Conservation (phyloP, 2,113 vertebrate genomes). For the Leptobrachium leishanense region DNA sequence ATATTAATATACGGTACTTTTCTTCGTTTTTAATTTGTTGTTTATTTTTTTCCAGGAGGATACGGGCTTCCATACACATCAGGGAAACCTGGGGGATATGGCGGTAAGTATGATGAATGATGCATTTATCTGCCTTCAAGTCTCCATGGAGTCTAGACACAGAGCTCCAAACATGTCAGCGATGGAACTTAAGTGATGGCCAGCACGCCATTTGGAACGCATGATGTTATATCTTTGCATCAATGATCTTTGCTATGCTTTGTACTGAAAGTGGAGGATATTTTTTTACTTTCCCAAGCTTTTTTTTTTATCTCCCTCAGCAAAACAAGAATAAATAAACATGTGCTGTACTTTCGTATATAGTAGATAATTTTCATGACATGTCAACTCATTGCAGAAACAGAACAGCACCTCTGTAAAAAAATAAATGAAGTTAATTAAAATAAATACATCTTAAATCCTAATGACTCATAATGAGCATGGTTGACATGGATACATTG, state of each 20-base stretch:
- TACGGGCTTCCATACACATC: slow-evolving; percentile 78
- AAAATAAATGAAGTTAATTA: slow-evolving; percentile 21
- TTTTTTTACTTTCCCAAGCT: too few species aligned
- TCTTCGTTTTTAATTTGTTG: too few species aligned
- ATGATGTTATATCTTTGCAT: slow-evolving; percentile 1
- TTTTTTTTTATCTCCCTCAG: too few species aligned
- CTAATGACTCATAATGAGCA: slow-evolving; percentile 22
- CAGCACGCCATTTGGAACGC: slow-evolving; percentile 6
- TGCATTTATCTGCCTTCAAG: background rate
- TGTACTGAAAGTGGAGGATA: background rate
- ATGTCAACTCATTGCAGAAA: slow-evolving; percentile 4
- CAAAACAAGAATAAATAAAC: background rate
- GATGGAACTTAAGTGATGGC: background rate
- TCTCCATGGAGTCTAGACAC: background rate
- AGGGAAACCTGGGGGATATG: slow-evolving; percentile 65
- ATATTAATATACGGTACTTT: background rate
- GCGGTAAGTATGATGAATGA: slow-evolving; percentile 15
- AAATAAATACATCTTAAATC: slow-evolving; percentile 21
- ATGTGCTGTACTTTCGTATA: too few species aligned
- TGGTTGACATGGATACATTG: slow-evolving; percentile 20
- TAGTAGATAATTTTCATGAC: background rate
- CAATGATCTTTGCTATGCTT: slow-evolving; percentile 2
- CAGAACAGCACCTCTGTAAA: background rate
- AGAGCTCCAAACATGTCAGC: background rate
- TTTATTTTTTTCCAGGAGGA: slow-evolving; percentile 70